Evolutionary conservation across 2,113 vertebrate genomes (phyloP).

Genomic region (Madoqua kirkii): DNA sequence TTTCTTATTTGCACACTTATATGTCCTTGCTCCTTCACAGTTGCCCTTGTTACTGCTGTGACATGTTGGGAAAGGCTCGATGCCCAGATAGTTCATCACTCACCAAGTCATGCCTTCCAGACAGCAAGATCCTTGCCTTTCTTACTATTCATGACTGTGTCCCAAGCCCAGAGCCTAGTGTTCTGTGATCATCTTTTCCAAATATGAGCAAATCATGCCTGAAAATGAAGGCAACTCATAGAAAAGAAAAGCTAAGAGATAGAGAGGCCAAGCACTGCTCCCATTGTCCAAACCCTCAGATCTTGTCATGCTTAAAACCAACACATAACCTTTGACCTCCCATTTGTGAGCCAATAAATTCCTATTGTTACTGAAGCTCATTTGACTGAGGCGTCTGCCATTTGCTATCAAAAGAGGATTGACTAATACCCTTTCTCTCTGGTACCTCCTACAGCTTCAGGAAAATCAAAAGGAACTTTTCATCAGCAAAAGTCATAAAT

Average conservation of each 20-base stretch:
- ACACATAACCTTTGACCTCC: background rate
- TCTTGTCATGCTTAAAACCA: background rate
- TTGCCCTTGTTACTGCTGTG: background rate
- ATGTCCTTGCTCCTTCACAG: background rate
- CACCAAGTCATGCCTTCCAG: background rate
- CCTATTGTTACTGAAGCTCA: background rate
- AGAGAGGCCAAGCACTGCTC: background rate
- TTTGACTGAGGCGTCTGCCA: conserved; percentile 2
- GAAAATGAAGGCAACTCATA: background rate
- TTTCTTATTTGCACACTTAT: background rate
- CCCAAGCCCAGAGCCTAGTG: background rate
- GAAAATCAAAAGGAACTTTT: conserved; percentile 30
- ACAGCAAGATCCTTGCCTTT: background rate
- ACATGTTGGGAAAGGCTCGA: background rate
- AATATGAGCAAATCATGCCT: background rate
- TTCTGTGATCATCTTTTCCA: background rate
- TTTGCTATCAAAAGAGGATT: background rate
- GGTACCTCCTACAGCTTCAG: background rate
- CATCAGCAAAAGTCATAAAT: conserved; percentile 41
- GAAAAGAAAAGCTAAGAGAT: background rate
- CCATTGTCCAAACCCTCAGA: background rate
- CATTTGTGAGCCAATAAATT: background rate
- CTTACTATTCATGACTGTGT: background rate
- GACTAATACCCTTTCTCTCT: background rate
- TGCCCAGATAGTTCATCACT: background rate